phyloP scores from a whole-genome alignment of 2,797 vertebrate species.

The Orientallactaga sibirica region DNA sequence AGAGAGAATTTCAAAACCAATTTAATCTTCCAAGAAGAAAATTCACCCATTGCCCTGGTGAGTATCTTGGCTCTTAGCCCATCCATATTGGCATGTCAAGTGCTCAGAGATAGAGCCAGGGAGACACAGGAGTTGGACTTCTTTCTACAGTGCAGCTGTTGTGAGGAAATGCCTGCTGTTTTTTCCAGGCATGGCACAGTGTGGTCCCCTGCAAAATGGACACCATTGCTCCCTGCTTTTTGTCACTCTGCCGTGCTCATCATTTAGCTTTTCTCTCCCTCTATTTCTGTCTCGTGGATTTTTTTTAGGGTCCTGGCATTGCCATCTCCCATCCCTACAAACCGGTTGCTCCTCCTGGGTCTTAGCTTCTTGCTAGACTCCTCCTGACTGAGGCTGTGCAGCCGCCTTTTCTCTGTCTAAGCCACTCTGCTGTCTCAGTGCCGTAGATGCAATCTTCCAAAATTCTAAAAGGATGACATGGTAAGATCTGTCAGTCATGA shows the following conservation, averaged over 20 bases:
- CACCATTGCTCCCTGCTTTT: not conserved
- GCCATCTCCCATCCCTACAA: conserved; percentile 1
- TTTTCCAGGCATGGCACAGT: not conserved
- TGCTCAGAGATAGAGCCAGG: not conserved
- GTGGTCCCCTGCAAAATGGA: not conserved
- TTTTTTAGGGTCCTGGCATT: not conserved
- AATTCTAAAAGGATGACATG: not conserved
- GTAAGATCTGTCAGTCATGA: conserved; percentile 3
- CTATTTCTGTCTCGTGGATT: not conserved
- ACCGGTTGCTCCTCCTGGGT: not conserved
- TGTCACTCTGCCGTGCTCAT: not conserved
- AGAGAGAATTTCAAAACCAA: conserved; percentile 26
- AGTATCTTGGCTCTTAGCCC: not conserved
- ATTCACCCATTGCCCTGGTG: not conserved
- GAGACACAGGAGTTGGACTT: not conserved
- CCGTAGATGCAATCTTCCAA: not conserved
- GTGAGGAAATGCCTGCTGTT: conserved; percentile 7
- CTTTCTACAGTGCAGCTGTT: not conserved
- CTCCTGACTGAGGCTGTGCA: not conserved
- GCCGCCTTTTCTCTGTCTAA: not conserved
- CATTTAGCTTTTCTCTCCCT: not conserved
- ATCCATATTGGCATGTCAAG: not conserved
- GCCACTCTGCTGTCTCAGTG: not conserved
- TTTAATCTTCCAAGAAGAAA: not conserved
- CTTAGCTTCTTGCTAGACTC: not conserved